Conservation (phyloP, 1,140 invertebrate species). For the Triops longicaudatus region DNA sequence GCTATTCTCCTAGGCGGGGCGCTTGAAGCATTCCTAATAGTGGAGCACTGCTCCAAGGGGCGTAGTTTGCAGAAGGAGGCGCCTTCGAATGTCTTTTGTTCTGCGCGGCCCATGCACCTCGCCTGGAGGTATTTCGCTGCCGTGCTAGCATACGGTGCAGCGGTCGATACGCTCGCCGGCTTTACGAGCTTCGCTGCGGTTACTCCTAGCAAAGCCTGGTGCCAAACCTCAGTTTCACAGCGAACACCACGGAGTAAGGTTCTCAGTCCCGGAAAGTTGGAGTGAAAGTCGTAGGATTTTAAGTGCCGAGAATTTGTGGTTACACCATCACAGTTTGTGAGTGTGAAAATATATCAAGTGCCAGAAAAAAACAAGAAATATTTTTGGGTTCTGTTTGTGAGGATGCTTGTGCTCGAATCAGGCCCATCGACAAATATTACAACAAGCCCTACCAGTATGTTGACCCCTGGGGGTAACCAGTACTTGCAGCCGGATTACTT, state of each 20-base stretch:
- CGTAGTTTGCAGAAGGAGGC: neutral
- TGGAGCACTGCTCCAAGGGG: neutral
- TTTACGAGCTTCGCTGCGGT: neutral
- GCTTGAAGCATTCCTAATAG: constrained; percentile 9
- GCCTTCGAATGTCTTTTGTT: neutral
- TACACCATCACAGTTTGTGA: neutral
- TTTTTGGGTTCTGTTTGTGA: constrained; percentile 23
- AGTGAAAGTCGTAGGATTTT: neutral
- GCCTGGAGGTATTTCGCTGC: neutral
- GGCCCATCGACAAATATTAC: neutral
- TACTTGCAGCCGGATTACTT: constrained; percentile 89
- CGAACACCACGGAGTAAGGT: neutral
- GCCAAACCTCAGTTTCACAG: neutral
- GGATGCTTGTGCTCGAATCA: constrained; percentile 73
- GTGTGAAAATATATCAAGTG: neutral
- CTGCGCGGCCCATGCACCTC: neutral
- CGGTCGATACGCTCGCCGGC: neutral
- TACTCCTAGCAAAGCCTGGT: neutral
- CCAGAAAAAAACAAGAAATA: neutral
- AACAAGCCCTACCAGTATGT: constrained; percentile 52
- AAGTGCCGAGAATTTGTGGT: neutral
- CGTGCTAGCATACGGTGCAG: neutral
- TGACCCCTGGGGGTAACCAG: constrained; percentile 79
- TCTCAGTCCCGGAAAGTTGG: neutral
- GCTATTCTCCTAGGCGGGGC: constrained; percentile 9